Base-by-base conservation (phyloP, 2,113 vertebrate species). In the Smithornis capensis region DNA sequence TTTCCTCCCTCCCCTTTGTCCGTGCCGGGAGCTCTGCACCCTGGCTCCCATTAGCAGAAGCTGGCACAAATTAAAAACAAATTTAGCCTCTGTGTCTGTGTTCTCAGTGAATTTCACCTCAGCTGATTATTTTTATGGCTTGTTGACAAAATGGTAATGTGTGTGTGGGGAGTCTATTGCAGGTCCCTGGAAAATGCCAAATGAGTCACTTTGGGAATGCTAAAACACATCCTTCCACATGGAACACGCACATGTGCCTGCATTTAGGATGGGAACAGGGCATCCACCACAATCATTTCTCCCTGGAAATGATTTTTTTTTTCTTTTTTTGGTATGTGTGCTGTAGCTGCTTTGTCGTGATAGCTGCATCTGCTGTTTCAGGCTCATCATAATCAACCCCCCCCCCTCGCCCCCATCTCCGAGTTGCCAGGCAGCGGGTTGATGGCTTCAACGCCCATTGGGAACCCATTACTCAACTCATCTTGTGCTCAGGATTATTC, bases 401-500 rank as follows among this genome's bases (percentile, higher is more conserved):
- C 95, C 83, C 40, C 50, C 55, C 50, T 71, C 7, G 11, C 83
- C 92, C 83, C 83, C 83, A 1, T 86, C 94, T 87, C 93, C 1
- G 83, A 94, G 96, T 95, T 95, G 96, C 97, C 96, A 96, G 94
- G 97, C 91, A 95, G 97, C 92, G 40, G 90, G 90, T 92, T 88
- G 96, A 93, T 95, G 97, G 94, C 95, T 97, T 67, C 69, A 87
- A n/a, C 89, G 94, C 97, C 97, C 97, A 95, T 95, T 59, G 96
- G 97, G 96, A 97, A 77, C 96, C 96, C 96, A 97, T 98, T 98
- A 97, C 97, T 97, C 96, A 97, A 95, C 96, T 92, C 95, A 79
- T 94, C 90, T 90, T 56, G 89, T 19, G 55, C 97, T 94, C 37
- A 53, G 92, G 94, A 96, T 97, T 96, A 96, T 92, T 95, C 93